phyloP scores from a whole-genome alignment of 2,888 invertebrate genomes.

The Pachydiplax longipennis region DNA sequence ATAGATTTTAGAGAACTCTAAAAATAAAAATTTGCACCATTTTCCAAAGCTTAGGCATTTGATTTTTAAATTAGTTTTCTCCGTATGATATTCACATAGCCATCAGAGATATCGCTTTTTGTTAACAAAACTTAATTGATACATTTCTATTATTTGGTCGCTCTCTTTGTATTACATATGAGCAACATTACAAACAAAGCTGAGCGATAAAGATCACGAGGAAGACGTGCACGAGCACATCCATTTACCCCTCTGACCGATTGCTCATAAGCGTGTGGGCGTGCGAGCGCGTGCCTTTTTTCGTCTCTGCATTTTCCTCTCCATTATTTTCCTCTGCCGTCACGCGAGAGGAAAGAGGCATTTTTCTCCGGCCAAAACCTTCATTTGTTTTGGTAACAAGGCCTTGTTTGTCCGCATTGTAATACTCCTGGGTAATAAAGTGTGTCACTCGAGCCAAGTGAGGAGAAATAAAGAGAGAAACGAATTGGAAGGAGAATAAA shows the following conservation, averaged over 20 bases:
- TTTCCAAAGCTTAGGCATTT: too few relatives aligned
- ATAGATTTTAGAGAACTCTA: too few relatives aligned
- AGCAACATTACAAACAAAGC: too few relatives aligned
- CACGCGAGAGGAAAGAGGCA: neutral
- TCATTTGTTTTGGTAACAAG: constrained; percentile 1
- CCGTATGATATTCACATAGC: too few relatives aligned
- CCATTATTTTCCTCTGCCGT: neutral
- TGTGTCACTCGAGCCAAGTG: neutral
- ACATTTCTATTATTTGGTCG: too few relatives aligned
- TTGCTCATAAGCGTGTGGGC: neutral
- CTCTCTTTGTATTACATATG: too few relatives aligned
- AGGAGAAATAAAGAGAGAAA: neutral
- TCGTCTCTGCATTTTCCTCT: neutral
- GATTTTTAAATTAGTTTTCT: too few relatives aligned
- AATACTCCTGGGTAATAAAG: neutral
- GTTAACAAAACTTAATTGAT: too few relatives aligned
- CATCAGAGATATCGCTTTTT: too few relatives aligned
- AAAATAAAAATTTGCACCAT: too few relatives aligned
- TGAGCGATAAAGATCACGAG: neutral
- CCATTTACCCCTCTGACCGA: neutral
- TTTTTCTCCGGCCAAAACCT: neutral
- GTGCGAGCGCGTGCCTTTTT: neutral
- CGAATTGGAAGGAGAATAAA: neutral
- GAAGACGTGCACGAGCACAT: neutral
- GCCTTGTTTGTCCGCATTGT: neutral